Evolutionary conservation across 2,888 invertebrate genomes (phyloP).

Genomic region (Sphaeridia pumilis): DNA sequence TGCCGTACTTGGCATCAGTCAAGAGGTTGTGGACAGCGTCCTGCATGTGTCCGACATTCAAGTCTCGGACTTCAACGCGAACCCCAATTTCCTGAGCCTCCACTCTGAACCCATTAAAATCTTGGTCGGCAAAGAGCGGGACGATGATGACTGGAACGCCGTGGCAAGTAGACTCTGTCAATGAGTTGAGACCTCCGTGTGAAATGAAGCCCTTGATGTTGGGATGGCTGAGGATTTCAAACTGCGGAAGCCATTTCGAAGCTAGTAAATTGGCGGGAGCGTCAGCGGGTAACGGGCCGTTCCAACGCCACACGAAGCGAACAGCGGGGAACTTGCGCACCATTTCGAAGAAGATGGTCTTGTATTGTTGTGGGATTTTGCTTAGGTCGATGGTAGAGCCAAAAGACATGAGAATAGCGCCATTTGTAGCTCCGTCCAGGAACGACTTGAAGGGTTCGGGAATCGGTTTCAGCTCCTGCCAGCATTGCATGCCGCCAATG

Average conservation of each 20-base stretch:
- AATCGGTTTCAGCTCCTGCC: slow-evolving; percentile 20
- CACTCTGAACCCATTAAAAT: slow-evolving; percentile 31
- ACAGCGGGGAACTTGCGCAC: slow-evolving; percentile 24
- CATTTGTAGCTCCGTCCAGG: slow-evolving; percentile 25
- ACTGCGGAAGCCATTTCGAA: slow-evolving; percentile 35
- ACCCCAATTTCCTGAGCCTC: slow-evolving; percentile 31
- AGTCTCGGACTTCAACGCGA: slow-evolving; percentile 24
- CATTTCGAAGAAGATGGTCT: slow-evolving; percentile 29
- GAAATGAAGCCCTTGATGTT: slow-evolving; percentile 28
- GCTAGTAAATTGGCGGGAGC: slow-evolving; percentile 24
- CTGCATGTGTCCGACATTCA: slow-evolving; percentile 21
- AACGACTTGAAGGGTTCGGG: slow-evolving; percentile 20
- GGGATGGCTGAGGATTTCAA: slow-evolving; percentile 32
- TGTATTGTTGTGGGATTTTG: slow-evolving; percentile 20
- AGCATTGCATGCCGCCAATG: slow-evolving; percentile 31
- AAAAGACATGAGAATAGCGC: slow-evolving; percentile 32
- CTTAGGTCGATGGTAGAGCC: slow-evolving; percentile 32
- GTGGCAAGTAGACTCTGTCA: slow-evolving; percentile 32
- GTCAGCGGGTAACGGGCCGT: slow-evolving; percentile 24
- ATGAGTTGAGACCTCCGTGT: slow-evolving; percentile 30
- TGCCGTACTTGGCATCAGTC: slow-evolving; percentile 20
- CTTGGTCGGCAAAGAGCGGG: slow-evolving; percentile 34
- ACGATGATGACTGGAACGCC: slow-evolving; percentile 29
- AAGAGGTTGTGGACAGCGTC: slow-evolving; percentile 20
- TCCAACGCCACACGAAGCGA: slow-evolving; percentile 32